Evolutionary conservation across 1,140 invertebrate genomes (phyloP), one percentile per base, ranked within the genome.

Genomic region (Drosophila parabipectinata): DNA sequence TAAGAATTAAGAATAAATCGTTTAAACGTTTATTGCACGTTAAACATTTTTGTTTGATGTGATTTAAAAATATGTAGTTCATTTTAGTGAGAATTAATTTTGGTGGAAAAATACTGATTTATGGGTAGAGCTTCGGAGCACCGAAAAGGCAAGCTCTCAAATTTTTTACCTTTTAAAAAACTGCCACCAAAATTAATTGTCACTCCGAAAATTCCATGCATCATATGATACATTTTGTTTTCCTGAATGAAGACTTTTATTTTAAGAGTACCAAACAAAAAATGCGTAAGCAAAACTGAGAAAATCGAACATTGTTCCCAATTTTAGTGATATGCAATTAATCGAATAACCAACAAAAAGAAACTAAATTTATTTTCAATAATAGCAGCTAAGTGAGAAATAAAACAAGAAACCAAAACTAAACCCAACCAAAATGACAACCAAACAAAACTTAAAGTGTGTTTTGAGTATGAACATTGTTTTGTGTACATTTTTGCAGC

Each of bases 401-500:
- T 57, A 30, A 69, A 50, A 6, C 24, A 48, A 57, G 14, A 59
- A 72, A 66, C 56, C 32, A 30, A 75, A 72, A 56, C 72, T 44
- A 71, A 78, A 52, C 55, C 72, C 58, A 61, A 75, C 54, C 61
- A 66, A 67, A 83, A 79, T 53, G 56, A 76, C 30, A 67, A 79
- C 62, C 52, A 66, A 72, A 68, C 45, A 53, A 91, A 88, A 75
- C 90, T 91, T 90, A 91, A 91, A 91, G 89, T 91, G 88, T 91
- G 89, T 91, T 92, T 91, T 90, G 66, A 91, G 91, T 91, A 91
- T 92, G 90, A 92, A 92, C 77, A 91, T 91, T 91, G 80, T 92
- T 91, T 90, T 91, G 83, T 91, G 82, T 91, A 92, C 75, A 92
- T 92, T 92, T 94, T 97, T 96, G 92, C 96, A 97, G 96, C 96